Base-by-base conservation (phyloP, 2,888 invertebrate species). In the Chrysomela aeneicollis region DNA sequence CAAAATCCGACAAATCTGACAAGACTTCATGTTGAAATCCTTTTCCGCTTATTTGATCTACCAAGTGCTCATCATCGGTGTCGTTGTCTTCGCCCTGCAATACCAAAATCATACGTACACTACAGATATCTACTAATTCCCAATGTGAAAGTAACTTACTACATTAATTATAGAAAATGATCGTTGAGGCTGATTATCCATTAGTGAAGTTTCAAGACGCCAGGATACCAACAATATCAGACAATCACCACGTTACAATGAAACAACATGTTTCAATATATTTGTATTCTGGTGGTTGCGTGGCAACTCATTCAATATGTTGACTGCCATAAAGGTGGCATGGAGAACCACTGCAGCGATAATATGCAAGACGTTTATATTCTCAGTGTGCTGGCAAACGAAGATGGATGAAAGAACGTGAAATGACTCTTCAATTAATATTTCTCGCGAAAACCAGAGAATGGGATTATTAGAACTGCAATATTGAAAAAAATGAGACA, bases 1-100 rank as follows among this genome's bases (percentile, higher is more conserved):
- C 74, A 12, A 71, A 83, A 89, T 91, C 73, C 9, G 70, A 67
- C 26, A 61, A 61, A 59, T 67, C 68, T 3, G 71, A 69, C 10
- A 64, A 51, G 37, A 64, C 64, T 0, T 61, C 58, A 60, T 69
- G 63, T 47, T 64, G 60, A 37, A 42, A 35, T 26, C 18, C 26
- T 26, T 55, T 68, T 52, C 60, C 61, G 10, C 50, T 47, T n/a
- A 37, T 53, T 22, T 66, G 63, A 9, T 66, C 59, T 46, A 66
- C 61, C 42, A 42, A 42, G 15, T 42, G 42, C 2, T 55, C 49
- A 37, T 63, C 63, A 12, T 61, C 51, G 15, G 37, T 37, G 18
- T 62, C 64, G 10, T 65, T 63, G 21, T 69, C 71, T 32, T 68
- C 66, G 32, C 19, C 53, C 53, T 53, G 32, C 9, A 53, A 53